Evolutionary conservation across 1,140 invertebrate species (phyloP), one percentile per base, ranked within the genome.

Genomic region (Drosophila cardini): DNA sequence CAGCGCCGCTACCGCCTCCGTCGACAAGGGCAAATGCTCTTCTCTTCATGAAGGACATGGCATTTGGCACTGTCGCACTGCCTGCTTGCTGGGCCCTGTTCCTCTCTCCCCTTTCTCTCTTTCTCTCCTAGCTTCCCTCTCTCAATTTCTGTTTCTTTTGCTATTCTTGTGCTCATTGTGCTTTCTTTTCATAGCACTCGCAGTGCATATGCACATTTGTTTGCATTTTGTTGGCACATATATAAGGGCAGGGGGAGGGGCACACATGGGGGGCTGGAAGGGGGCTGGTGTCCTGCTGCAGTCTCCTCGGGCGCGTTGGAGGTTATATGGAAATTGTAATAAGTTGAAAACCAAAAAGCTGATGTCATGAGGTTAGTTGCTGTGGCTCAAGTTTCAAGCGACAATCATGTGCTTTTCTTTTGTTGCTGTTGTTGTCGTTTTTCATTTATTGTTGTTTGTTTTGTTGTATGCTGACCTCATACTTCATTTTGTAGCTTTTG

Each of bases 311-410:
- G 72, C 70, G 61, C 75, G 76, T 69, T 83, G 72, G 63, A 78
- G 79, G 79, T 72, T 87, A 87, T 82, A 87, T 87, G 84, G 80
- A 87, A 87, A 84, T 89, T 87, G 84, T 87, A 89, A 87, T 87
- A 87, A 87, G 84, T 89, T 89, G 80, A 68, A 84, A 87, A 83
- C 84, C 80, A 87, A 87, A 87, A 87, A 89, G 84, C 84, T 87
- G 84, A 87, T 87, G 84, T 87, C 84, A 87, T 87, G 84, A 87
- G 84, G 84, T 87, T 87, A 87, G 84, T 89, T 87, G 84, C 76
- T 74, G 76, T 77, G 84, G 83, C 84, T 87, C 80, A 84, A 89
- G 84, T 87, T 87, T 89, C 84, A 87, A 89, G 84, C 84, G 80
- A 89, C 84, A 87, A 87, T 87, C 84, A 89, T 87, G 76, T 84